Evolutionary conservation across 2,113 vertebrate genomes (phyloP).

Genomic region (Myiagra hebetior): DNA sequence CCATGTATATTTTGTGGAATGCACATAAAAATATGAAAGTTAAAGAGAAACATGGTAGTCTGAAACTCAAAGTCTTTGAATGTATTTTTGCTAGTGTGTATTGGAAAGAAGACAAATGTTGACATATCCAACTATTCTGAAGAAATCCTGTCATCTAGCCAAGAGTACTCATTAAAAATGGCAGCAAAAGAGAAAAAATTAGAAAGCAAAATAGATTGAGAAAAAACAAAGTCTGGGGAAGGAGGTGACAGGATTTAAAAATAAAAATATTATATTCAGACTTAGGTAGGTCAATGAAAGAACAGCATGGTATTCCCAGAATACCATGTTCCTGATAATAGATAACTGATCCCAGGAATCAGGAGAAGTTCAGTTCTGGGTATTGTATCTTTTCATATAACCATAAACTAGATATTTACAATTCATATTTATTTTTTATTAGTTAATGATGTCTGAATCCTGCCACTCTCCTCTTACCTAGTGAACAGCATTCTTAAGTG

Average conservation of each 20-base stretch:
- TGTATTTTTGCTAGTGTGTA: neutral
- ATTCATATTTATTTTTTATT: neutral
- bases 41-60: neutral
- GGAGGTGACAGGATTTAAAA: neutral
- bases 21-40: neutral
- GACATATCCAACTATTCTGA: neutral
- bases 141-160: neutral
- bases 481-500: neutral
- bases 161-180: neutral
- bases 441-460: neutral
- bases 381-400: neutral
- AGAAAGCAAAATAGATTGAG: neutral
- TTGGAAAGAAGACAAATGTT: neutral
- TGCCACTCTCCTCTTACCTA: neutral
- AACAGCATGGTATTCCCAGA: neutral
- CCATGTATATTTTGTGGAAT: neutral
- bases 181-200: neutral
- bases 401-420: neutral
- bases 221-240: neutral
- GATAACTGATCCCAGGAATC: neutral
- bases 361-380: neutral
- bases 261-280: neutral
- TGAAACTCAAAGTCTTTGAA: neutral
- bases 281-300: neutral
- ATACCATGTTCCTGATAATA: neutral